Base-by-base conservation (phyloP, 2,888 invertebrate genomes). In the Acrocyrtus sp. region DNA sequence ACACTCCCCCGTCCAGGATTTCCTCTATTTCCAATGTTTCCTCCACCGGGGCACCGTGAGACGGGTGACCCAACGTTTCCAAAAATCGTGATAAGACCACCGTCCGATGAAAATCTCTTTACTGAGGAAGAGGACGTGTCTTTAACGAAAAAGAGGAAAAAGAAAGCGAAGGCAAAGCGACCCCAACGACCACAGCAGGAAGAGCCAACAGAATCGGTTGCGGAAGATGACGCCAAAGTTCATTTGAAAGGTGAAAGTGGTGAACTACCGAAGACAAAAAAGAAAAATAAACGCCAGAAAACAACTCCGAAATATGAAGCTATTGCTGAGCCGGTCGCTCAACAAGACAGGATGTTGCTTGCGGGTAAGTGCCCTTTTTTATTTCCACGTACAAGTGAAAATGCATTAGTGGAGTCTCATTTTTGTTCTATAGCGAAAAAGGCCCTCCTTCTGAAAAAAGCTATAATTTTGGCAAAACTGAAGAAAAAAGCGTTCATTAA, bases 1-100 rank as follows among this genome's bases (percentile, higher is more conserved):
- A 48, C 72, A 4, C 24, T 72, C 24, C 72, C 63, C 3, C 21
- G 72, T 8, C 72, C 72, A 10, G 26, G 19, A 3, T 39, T 72
- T 29, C 45, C 57, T 1, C n/a, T n/a, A n/a, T 63, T 72, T 21
- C 63, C 72, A 0, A 2, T 72, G n/a, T 63, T 51, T 26, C 21
- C 27, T 34, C 6, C n/a, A n/a, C 34, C 34, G 34, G 34, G 34
- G 6, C 34, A 34, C 12, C 34, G 6, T 34, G 6, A 5, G 34
- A 34, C 34, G 12, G 34, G 34, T 5, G 34, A 34, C 12, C 5
- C 6, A 5, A 8, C 34, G 12, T 34, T 34, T 12, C 34, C 34
- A 12, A 34, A 34, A 12, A 34, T 34, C 34, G 12, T 5, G 12
- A 5, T 34, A 12, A 34, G 34, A 34, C 34, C 34, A 12, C 34